Conservation (phyloP, 1,140 invertebrate species). For the Antheraea pernyi region DNA sequence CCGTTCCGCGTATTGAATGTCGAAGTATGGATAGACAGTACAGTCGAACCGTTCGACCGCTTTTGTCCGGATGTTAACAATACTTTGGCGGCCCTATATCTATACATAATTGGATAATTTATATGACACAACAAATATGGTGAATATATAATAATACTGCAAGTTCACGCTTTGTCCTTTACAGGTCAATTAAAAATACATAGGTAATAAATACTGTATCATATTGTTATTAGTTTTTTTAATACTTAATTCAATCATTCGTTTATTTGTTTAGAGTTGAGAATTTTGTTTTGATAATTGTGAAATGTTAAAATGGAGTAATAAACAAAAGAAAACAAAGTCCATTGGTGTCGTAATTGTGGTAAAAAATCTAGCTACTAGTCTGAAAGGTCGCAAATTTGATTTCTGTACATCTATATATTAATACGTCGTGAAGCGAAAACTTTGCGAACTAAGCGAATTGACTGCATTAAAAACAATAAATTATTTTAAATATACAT, state of each 20-base stretch:
- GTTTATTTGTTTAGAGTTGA: too few species aligned
- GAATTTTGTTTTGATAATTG: too few species aligned
- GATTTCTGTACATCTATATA: too few species aligned
- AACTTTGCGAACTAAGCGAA: too few species aligned
- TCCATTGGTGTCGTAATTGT: too few species aligned
- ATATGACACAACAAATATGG: neutral
- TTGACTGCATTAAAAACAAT: too few species aligned
- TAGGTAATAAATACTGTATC: neutral
- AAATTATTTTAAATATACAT: too few species aligned
- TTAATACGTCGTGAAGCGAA: too few species aligned
- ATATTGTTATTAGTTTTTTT: neutral
- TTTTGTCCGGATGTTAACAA: neutral
- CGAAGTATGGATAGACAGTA: constrained; percentile 21
- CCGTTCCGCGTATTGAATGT: constrained; percentile 46
- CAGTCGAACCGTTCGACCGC: neutral
- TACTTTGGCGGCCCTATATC: neutral
- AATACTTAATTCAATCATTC: neutral
- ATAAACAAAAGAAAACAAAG: too few species aligned
- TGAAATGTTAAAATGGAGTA: too few species aligned
- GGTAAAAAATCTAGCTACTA: too few species aligned
- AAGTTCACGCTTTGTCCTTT: neutral
- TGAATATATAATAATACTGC: neutral
- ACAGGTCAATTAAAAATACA: neutral
- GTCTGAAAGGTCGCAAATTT: too few species aligned
- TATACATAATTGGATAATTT: neutral